phyloP scores from a whole-genome alignment of 2,797 vertebrate species.

The Hyperoplus lanceolatus region DNA sequence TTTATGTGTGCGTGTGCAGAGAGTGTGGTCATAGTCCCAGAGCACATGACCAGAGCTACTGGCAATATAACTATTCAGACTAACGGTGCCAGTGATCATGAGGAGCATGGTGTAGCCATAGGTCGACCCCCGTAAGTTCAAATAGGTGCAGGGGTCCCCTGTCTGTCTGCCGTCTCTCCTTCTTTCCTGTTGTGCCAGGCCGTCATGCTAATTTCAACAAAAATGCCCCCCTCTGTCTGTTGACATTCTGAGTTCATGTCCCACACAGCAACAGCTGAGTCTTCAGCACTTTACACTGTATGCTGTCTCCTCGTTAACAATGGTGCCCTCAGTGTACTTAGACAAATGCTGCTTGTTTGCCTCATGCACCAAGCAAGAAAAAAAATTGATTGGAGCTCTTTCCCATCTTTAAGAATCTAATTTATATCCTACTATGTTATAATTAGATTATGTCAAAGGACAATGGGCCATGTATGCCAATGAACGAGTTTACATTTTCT shows the following conservation, averaged over 20 bases:
- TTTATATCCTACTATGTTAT: neutral
- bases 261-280: slow-evolving; percentile 74
- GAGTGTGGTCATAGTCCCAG: slow-evolving; percentile 32
- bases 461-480: neutral
- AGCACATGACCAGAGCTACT: slow-evolving; percentile 73
- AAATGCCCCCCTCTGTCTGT: slow-evolving; percentile 72
- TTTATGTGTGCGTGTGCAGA: slow-evolving; percentile 37
- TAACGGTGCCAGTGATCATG: slow-evolving; percentile 58
- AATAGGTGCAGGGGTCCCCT: slow-evolving; percentile 32
- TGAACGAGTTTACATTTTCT: neutral
- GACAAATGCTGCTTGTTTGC: slow-evolving; percentile 79
- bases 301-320: slow-evolving; percentile 64
- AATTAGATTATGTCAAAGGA: slow-evolving; percentile 2
- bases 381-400: slow-evolving; percentile 35
- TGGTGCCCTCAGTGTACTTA: slow-evolving; percentile 72
- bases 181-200: slow-evolving; percentile 58
- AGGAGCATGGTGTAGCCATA: slow-evolving; percentile 24
- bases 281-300: slow-evolving; percentile 52
- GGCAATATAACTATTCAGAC: slow-evolving; percentile 53
- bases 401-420: slow-evolving; percentile 26
- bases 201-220: slow-evolving; percentile 68
- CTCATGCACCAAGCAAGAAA: slow-evolving; percentile 58
- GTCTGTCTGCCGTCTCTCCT: neutral
- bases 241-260: slow-evolving; percentile 77
- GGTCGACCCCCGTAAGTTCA: slow-evolving; percentile 46